Conservation (phyloP, 2,888 invertebrate genomes). For the Ophioninae sp. region DNA sequence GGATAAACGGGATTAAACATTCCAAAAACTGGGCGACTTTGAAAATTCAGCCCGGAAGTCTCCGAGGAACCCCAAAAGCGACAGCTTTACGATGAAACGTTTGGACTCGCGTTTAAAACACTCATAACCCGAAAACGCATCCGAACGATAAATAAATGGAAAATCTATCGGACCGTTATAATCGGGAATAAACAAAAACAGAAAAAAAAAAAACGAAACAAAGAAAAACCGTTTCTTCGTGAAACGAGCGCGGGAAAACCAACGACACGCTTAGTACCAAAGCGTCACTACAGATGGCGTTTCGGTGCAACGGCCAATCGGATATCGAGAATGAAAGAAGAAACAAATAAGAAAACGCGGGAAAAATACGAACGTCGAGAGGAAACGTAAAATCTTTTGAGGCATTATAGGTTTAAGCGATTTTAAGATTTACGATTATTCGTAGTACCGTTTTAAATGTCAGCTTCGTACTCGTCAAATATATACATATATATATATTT, state of each 20-base stretch:
- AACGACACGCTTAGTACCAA: neutral
- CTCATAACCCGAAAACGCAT: conserved; percentile 9
- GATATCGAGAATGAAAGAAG: neutral
- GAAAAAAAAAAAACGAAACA: neutral
- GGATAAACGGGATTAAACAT: too few species aligned
- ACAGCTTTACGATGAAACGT: neutral
- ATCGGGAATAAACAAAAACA: neutral
- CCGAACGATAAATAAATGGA: neutral
- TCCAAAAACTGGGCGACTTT: too few species aligned
- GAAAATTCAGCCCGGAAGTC: too few species aligned
- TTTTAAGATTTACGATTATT: conserved; percentile 46
- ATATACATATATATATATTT: too few species aligned
- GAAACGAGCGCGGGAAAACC: neutral
- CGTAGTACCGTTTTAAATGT: conserved; percentile 46
- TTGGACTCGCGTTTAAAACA: conserved; percentile 9
- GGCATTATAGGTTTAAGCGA: conserved; percentile 69
- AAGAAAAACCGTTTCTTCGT: neutral
- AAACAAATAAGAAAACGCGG: too few species aligned
- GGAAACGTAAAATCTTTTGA: conserved; percentile 59
- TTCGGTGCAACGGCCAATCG: neutral
- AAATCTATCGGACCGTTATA: neutral
- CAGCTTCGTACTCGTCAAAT: conserved; percentile 35
- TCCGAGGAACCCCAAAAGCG: too few species aligned
- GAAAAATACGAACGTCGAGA: conserved; percentile 19
- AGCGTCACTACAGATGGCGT: conserved; percentile 10